Evolutionary conservation across 1,140 invertebrate species (phyloP), one percentile per base, ranked within the genome.

Genomic region (Saccostrea echinata): DNA sequence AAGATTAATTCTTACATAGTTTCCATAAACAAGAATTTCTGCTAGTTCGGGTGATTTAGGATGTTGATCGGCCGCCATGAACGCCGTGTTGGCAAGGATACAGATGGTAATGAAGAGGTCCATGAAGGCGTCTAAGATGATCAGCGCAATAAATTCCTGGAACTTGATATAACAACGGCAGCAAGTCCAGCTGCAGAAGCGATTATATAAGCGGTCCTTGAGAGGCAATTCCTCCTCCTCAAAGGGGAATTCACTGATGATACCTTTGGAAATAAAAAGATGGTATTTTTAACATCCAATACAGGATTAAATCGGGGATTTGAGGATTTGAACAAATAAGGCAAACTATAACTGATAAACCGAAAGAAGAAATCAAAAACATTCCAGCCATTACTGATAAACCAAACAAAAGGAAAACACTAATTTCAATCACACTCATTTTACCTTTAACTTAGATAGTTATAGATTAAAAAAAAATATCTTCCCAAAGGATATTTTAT

Each of bases 21-120:
- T 99, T 93, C 98, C 98, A 92, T 96, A 97, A 94, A 98, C 97
- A 71, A 98, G 96, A n/a, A 97, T 96, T 86, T 95, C 96, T 84
- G 97, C 97, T 53, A 95, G 88, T 11, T 88, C 84, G 33, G 87
- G 43, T 9, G 88, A 81, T 98, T 99, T 99, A 88, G 98, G 97
- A 95, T 99, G 97, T 94, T 99, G 98, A 95, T 99, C 98, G 94
- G 99, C 96, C 16, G 98, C 98, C 98, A 99, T 99, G 95, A 99
- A 99, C 86, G 98, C 96, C 0, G 99, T 99, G 94, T 99, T 99
- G 90, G 99, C 97, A 84, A 99, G 97, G 95, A 99, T 99, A 95
- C 98, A 99, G 64, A 99, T 96, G 11, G 98, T 99, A 94, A 99
- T 99, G 95, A 99, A 99, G 88, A 99, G 96, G 95, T 99, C 99